These are phyloP conservation scores for Lamellibrachia columna DNA, from an alignment of 2,888 invertebrate species.

Conservation along the genomic window DNA sequence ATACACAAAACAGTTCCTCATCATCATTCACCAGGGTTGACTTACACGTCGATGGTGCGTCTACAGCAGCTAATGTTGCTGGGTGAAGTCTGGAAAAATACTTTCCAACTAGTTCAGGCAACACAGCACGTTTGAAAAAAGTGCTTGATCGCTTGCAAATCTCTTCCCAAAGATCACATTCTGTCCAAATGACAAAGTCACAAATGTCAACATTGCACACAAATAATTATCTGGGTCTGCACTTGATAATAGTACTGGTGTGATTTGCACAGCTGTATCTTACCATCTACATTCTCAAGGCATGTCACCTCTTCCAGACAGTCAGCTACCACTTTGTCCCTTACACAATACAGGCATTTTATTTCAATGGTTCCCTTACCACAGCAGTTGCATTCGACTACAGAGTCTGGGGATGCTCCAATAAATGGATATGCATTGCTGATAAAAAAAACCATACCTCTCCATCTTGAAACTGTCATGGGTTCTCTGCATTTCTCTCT, in stretches of 20 bases:
- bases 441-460: conserved; percentile 33
- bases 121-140: too few species aligned
- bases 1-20: too few species aligned
- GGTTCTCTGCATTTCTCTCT: neutral
- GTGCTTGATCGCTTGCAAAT: too few species aligned
- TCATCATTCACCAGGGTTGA: too few species aligned
- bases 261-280: neutral
- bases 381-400: conserved; percentile 39
- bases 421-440: conserved; percentile 31
- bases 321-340: neutral
- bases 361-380: conserved; percentile 35
- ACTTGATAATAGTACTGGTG: neutral
- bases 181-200: too few species aligned
- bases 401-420: conserved; percentile 33
- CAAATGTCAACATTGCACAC: too few species aligned
- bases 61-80: too few species aligned
- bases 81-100: too few species aligned
- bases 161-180: too few species aligned
- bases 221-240: neutral
- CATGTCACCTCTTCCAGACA: neutral
- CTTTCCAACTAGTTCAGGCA: too few species aligned
- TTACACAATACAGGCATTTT: neutral
- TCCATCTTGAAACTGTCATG: neutral
- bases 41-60: too few species aligned
- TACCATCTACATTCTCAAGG: neutral